Evolutionary conservation across 2,888 invertebrate genomes (phyloP), one percentile per base, ranked within the genome.

Genomic region (Byasa hedistus): DNA sequence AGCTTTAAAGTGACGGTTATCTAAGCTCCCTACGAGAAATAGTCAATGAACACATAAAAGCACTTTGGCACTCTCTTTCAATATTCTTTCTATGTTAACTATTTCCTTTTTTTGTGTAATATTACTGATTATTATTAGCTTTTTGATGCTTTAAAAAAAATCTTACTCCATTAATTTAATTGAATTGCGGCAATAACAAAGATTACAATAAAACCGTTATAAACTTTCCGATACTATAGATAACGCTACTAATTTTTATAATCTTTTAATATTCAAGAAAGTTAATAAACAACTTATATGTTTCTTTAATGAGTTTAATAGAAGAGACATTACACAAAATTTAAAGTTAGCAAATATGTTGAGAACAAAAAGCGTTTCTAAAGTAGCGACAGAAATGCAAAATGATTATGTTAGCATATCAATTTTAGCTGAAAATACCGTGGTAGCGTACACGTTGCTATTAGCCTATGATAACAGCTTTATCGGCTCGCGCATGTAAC

Each of bases 401-500:
- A 52, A 2, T 21, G 21, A 5, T 7, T 21, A 52, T 52, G 52
- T 52, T 52, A 21, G 52, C 21, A 52, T 21, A 52, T 8, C n/a
- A n/a, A 52, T n/a, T 39, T 54, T 36, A 57, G 22, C 39, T 12
- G 52, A 64, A 36, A 54, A 58, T 58, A 36, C 36, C 3, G 17
- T 52, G 54, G 23, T 17, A 64, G 51, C 15, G 22, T 36, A 22
- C 52, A 57, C 23, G 22, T 22, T 15, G 54, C 21, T 58, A 64
- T 54, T 54, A 51, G n/a, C 19, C 23, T 52, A 58, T 54, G 21
- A 39, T 24, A 64, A 17, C 64, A 39, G 64, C 57, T 57, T 64
- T 62, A 56, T 48, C 44, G 62, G 56, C 62, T 64, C 52, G 58
- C 52, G 24, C 24, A 21, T n/a, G 17, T 64, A 59, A 59, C 24